Percentiles rank a stretch among this genome's conserved stretches.
These are phyloP conservation scores for Oreonectes daqikongensis DNA, from an alignment of 2,797 vertebrate species.

Conservation along the genomic window DNA sequence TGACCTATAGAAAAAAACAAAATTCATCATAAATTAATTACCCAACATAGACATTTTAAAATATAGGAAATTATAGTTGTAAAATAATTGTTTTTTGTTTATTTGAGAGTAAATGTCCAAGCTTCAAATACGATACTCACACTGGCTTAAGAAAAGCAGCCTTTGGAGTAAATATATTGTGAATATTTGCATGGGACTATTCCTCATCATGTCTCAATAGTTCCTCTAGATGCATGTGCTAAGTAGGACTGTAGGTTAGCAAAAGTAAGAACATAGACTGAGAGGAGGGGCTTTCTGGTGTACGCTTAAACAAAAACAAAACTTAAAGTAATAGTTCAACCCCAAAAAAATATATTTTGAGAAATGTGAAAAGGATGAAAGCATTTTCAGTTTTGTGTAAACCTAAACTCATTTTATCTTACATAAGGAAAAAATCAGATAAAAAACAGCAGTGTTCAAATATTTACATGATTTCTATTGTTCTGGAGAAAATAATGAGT, in stretches of 20 bases:
- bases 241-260: not conserved
- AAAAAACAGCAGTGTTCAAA: too few species aligned
- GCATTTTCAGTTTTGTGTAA: too few species aligned
- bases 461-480: too few species aligned
- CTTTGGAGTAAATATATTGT: not conserved
- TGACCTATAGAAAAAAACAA: slow-evolving; percentile 25
- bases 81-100: not conserved
- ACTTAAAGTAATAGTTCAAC: too few species aligned
- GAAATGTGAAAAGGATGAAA: too few species aligned
- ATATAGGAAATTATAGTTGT: not conserved
- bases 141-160: slow-evolving; percentile 1
- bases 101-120: not conserved
- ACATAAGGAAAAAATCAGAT: too few species aligned
- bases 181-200: not conserved
- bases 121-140: slow-evolving; percentile 7
- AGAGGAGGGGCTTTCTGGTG: slow-evolving; percentile 18
- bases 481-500: too few species aligned
- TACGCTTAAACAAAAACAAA: not conserved
- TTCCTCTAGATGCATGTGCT: not conserved
- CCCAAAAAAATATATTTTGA: too few species aligned
- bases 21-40: not conserved
- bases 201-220: slow-evolving; percentile 4
- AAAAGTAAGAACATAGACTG: not conserved
- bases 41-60: too few species aligned
- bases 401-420: too few species aligned